Base-by-base conservation (phyloP, 2,797 vertebrate species). In the Smutsia gigantea region DNA sequence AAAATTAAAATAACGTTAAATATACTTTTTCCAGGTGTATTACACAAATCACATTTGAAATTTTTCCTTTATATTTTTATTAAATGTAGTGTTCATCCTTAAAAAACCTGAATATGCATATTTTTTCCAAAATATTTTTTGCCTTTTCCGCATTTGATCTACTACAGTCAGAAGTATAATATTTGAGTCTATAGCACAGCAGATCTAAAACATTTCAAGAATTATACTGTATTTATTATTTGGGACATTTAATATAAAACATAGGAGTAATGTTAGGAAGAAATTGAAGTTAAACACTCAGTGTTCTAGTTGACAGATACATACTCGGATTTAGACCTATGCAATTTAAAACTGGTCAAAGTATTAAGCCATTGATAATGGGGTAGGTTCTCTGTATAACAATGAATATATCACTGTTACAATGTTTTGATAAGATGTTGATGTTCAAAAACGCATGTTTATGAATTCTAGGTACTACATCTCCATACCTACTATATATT, bases 271-370 rank as follows among this genome's bases (percentile, higher is more conserved):
- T 64, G 29, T 61, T 88, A 92, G 68, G 34, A 94, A 97, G 90
- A 97, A 98, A 97, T 6, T 93, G 91, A 96, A 97, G 94, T 86
- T 95, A 97, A 98, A 96, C 95, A 96, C 81, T 92, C 72, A 90
- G 84, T 85, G 87, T 86, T 96, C 89, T 93, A 94, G 93, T 19
- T 97, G 96, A 98, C 97, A 97, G 94, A 97, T 90, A 92, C 15
- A 97, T 66, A 96, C 81, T 93, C 82, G 90, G 89, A 95, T 93
- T 97, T 87, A 97, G 96, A 97, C 42, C 75, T 94, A 49, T 53
- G 87, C 87, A 97, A 97, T 97, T 98, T 96, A 97, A 97, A 98
- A 97, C 95, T 95, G 97, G 96, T 97, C 96, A 97, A 93, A 96
- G 97, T 96, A 97, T 95, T 96, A 97, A 96, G 95, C 82, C 82